A percentile compares a stretch with the other conserved stretches of the same genome.
phyloP scores from a whole-genome alignment of 2,888 invertebrate species.

The Lasioglossum marginatum region DNA sequence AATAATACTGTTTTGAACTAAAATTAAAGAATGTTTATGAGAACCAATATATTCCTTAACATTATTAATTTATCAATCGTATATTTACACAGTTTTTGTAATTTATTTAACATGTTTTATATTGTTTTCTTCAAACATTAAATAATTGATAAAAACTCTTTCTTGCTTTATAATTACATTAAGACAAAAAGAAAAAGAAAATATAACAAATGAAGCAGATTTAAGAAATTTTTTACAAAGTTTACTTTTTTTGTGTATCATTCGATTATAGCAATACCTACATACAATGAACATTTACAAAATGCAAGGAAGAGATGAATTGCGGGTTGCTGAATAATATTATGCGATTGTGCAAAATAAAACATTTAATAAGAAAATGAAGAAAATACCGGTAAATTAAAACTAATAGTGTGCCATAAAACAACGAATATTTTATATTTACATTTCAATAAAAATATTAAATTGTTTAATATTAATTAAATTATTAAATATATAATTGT shows the following conservation, averaged over 20 bases:
- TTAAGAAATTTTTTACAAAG: not conserved
- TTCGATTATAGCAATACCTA: not conserved
- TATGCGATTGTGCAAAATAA: not conserved
- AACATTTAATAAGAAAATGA: not conserved
- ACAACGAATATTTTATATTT: not conserved
- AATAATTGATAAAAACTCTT: too few species aligned
- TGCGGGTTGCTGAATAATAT: not conserved
- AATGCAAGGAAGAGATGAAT: not conserved
- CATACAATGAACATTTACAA: not conserved
- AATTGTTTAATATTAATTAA: too few species aligned
- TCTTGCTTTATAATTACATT: not conserved
- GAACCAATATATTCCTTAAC: not conserved
- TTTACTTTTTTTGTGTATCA: not conserved
- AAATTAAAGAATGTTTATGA: not conserved
- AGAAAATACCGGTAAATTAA: constrained; percentile 34
- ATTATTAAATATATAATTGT: too few species aligned
- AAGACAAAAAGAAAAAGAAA: not conserved
- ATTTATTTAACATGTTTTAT: not conserved
- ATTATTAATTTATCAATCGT: not conserved
- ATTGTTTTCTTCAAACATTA: too few species aligned
- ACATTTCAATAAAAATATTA: not conserved
- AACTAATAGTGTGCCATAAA: not conserved
- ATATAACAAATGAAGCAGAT: not conserved
- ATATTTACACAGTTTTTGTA: not conserved
- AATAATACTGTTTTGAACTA: not conserved